These are phyloP conservation scores for Stegastes partitus DNA, from an alignment of 2,113 vertebrate genomes.

Conservation along the genomic window DNA sequence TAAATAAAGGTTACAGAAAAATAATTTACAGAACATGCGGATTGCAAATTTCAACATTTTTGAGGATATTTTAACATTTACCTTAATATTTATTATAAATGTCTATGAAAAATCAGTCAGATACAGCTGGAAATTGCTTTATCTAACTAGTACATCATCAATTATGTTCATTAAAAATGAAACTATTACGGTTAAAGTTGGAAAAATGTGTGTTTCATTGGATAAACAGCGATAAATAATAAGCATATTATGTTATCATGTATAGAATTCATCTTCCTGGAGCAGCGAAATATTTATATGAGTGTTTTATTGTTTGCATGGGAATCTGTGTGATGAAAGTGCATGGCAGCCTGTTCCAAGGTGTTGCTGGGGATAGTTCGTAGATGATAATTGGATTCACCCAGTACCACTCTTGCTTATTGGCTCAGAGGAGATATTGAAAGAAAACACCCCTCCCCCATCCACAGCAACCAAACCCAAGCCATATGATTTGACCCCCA, in stretches of 20 bases:
- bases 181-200: background rate
- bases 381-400: slow-evolving; percentile 76
- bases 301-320: background rate
- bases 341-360: slow-evolving; percentile 16
- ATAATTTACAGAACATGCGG: too few relatives aligned
- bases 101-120: too few relatives aligned
- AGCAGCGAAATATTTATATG: background rate
- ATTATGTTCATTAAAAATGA: background rate
- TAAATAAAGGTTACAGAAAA: background rate
- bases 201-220: background rate
- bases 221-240: background rate
- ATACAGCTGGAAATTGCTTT: too few relatives aligned
- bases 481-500: slow-evolving; percentile 74
- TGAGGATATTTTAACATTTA: too few relatives aligned
- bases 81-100: too few relatives aligned
- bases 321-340: slow-evolving; percentile 6
- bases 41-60: too few relatives aligned
- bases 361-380: slow-evolving; percentile 40
- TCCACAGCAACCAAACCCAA: slow-evolving; percentile 51
- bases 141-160: too few relatives aligned
- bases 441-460: slow-evolving; percentile 80
- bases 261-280: too few relatives aligned
- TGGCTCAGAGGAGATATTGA: slow-evolving; percentile 80
- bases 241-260: too few relatives aligned
- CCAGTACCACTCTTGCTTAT: slow-evolving; percentile 76